Base-by-base conservation (phyloP, 53 echinoderm and acorn worm genomes). In the Paelopatides confundens region DNA sequence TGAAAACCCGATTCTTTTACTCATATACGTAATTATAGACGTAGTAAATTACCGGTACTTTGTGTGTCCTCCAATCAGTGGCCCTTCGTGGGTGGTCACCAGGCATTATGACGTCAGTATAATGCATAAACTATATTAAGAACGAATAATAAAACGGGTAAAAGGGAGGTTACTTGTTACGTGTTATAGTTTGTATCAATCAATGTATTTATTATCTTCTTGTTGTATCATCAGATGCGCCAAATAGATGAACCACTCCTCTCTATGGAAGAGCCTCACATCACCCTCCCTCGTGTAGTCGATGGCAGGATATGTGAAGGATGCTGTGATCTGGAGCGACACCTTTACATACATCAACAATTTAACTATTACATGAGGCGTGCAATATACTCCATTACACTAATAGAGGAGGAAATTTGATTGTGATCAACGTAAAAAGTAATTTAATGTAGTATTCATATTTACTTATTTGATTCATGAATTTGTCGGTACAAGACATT, bases 341-440 rank as follows among this genome's bases (percentile, higher is more conserved):
- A 74, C 40, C 74, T 74, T 6, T 74, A 74, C 37, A 74, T 74
- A 13, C 74, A 74, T 26, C 74, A 74, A 74, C 74, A 74, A 14
- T 74, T 74, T 17, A 39, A 74, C 26, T 74, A 74, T 40, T 74
- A 27, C 43, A 35, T 74, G 26, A 24, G 40, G 26, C 38, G 74
- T 17, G 46, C 46, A 35, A 46, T 46, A 3, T 28, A 74, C 24
- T 40, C 27, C 14, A 74, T 74, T 2, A 43, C 74, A 17, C 11
- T 24, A 2, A 1, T 74, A 46, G 46, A 39, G 24, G 74, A 74
- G 40, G 74, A 26, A 40, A 11, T 14, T 21, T 74, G 26, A n/a
- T 40, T n/a, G n/a, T n/a, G n/a, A n/a, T n/a, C n/a, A n/a, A n/a
- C n/a, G 21, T 54, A 54, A 58, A 18, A 18, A 18, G 24, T 6